phyloP scores from a whole-genome alignment of 2,797 vertebrate species.

The Nothura maculosa region DNA sequence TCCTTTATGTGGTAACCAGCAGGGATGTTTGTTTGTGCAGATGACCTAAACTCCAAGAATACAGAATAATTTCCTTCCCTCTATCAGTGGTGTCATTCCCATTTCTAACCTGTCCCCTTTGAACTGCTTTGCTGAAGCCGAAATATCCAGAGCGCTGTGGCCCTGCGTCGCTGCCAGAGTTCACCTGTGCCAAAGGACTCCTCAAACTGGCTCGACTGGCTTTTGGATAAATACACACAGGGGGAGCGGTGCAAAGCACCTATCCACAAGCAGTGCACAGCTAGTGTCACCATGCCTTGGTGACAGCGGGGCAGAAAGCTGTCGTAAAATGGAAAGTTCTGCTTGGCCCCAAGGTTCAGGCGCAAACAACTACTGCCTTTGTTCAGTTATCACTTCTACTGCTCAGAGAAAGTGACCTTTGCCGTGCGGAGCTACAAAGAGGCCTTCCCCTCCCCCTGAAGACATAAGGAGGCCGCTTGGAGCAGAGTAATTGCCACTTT shows the following conservation, averaged over 20 bases:
- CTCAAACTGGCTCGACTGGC: slow-evolving; percentile 46
- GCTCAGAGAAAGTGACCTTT: not conserved
- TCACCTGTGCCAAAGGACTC: not conserved
- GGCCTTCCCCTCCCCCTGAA: not conserved
- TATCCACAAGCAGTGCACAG: not conserved
- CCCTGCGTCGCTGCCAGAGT: not conserved
- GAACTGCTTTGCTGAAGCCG: not conserved
- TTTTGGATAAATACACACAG: slow-evolving; percentile 36
- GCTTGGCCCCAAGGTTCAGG: not conserved
- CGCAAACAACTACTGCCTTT: not conserved
- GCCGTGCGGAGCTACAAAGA: not conserved
- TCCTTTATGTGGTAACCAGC: not conserved
- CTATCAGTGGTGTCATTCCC: not conserved
- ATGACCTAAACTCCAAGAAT: accelerated
- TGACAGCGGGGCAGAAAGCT: not conserved
- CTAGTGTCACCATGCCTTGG: not conserved
- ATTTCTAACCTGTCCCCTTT: not conserved
- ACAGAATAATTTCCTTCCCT: not conserved
- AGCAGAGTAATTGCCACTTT: not conserved
- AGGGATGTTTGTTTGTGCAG: not conserved
- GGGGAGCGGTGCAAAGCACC: not conserved
- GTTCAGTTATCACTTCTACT: not conserved
- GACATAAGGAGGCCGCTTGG: not conserved
- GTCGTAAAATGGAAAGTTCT: not conserved
- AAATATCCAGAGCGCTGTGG: accelerated